Conservation (phyloP, 2,888 invertebrate species). For the Bimastos eiseni region DNA sequence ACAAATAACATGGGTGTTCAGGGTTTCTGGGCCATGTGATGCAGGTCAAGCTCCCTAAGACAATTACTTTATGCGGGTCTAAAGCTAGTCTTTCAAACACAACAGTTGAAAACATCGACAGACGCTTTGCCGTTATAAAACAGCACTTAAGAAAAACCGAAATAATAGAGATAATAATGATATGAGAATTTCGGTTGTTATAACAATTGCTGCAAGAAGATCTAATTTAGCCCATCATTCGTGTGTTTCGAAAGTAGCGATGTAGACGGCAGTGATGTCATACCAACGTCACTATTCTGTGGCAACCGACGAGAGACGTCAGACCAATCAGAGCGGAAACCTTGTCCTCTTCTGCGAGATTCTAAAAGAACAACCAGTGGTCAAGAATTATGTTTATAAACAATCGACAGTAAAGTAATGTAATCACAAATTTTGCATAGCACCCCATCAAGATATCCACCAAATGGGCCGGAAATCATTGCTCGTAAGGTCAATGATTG, state of each 20-base stretch:
- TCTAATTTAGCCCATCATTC: background rate
- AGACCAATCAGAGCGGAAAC: slow-evolving; percentile 14
- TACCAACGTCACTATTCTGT: background rate
- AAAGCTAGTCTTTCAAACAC: background rate
- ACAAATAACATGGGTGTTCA: no score
- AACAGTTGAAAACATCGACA: background rate
- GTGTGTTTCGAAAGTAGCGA: background rate
- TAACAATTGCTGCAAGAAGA: background rate
- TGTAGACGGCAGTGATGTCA: slow-evolving; percentile 1
- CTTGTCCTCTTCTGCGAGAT: background rate
- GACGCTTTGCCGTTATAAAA: background rate
- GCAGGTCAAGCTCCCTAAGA: background rate
- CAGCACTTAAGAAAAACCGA: background rate
- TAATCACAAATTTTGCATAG: background rate
- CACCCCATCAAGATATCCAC: no score
- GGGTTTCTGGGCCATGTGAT: no score
- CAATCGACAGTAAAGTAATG: background rate
- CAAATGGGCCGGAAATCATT: no score
- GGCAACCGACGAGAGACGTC: background rate
- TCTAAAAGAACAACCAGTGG: background rate
- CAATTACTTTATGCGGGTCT: background rate
- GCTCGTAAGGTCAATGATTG: no score
- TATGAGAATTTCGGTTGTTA: background rate
- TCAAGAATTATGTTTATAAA: background rate
- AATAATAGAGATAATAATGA: background rate